phyloP scores from a whole-genome alignment of 2,888 invertebrate species.

The Anagyrus pseudococci region DNA sequence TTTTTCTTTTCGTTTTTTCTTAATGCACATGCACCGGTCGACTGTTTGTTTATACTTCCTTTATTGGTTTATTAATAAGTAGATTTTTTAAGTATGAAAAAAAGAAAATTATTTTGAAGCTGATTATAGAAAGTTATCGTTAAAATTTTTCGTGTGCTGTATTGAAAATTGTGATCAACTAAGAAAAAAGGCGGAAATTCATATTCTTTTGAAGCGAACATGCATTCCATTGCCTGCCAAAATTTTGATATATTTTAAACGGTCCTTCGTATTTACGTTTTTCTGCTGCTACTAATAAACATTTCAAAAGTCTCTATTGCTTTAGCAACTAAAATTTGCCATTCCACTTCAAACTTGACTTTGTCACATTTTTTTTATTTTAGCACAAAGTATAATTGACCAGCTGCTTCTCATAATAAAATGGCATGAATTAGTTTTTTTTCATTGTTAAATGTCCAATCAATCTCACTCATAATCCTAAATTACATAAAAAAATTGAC shows the following conservation, averaged over 20 bases:
- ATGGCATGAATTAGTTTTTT: slow-evolving; percentile 20
- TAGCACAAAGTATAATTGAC: slow-evolving; percentile 21
- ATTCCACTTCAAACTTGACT: slow-evolving; percentile 18
- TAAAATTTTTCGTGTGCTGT: too few relatives aligned
- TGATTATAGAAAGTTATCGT: too few relatives aligned
- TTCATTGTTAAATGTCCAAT: slow-evolving; percentile 31
- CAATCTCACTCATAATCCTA: slow-evolving; percentile 35
- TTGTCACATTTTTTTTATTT: neutral
- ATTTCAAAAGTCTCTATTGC: too few relatives aligned
- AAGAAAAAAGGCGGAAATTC: too few relatives aligned
- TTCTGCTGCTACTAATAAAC: slow-evolving; percentile 21
- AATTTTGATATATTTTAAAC: slow-evolving; percentile 15
- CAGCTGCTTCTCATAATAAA: slow-evolving; percentile 37
- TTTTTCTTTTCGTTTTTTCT: too few relatives aligned
- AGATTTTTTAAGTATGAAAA: too few relatives aligned
- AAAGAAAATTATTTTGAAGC: too few relatives aligned
- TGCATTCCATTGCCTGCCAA: slow-evolving; percentile 8
- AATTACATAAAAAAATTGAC: slow-evolving; percentile 6
- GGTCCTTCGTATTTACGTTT: slow-evolving; percentile 19
- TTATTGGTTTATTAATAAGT: too few relatives aligned
- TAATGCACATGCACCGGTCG: too few relatives aligned
- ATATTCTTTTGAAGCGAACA: neutral
- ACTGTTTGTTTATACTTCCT: too few relatives aligned
- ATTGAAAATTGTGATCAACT: too few relatives aligned
- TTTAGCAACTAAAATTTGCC: too few relatives aligned